These are phyloP conservation scores for Lepidocolaptes lacrymiger DNA, from an alignment of 2,797 vertebrate species.

Conservation along the genomic window DNA sequence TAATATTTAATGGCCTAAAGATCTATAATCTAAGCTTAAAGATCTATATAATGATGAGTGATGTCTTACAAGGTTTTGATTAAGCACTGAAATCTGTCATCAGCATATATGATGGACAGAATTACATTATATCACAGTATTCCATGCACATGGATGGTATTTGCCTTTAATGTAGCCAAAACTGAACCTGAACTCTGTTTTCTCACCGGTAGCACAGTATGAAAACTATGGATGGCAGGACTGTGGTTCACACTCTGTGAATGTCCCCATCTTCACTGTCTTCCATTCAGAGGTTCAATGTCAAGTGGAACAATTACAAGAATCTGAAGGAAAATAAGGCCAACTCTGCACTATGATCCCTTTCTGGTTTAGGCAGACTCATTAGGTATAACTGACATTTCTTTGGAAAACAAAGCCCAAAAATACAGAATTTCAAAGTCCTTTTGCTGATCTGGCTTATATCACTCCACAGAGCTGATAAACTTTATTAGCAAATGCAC, in stretches of 20 bases:
- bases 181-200: neutral
- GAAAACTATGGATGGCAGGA: neutral
- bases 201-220: neutral
- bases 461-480: slow-evolving; percentile 1
- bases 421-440: neutral
- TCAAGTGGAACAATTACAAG: neutral
- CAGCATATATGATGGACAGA: neutral
- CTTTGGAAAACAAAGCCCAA: neutral
- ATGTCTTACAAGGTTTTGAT: neutral
- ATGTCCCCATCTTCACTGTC: neutral
- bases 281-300: neutral
- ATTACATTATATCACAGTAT: neutral
- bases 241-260: neutral
- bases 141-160: neutral
- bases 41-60: neutral
- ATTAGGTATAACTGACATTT: neutral
- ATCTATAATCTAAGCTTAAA: neutral
- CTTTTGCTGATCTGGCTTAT: slow-evolving; percentile 9
- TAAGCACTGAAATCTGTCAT: neutral
- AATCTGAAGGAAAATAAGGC: neutral
- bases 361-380: neutral
- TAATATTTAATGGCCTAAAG: neutral
- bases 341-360: neutral
- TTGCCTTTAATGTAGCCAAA: neutral
- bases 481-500: neutral